Base-by-base conservation (phyloP, 2,797 vertebrate genomes). In the Anguilla anguilla region DNA sequence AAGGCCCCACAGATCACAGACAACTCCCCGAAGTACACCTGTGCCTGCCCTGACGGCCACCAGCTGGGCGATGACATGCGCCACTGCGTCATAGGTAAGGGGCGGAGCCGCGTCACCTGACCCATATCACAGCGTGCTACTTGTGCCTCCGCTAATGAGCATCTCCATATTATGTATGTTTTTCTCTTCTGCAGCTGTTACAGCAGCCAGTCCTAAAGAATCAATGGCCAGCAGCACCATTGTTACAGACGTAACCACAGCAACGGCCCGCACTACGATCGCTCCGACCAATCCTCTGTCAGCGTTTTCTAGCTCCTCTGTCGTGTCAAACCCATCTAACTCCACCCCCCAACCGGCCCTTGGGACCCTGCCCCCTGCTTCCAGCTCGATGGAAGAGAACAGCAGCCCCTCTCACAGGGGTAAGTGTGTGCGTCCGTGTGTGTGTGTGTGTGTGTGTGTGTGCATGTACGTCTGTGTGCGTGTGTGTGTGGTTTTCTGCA, bases 21-120 rank as follows among this genome's bases (percentile, higher is more conserved):
- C 87, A 97, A 98, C 88, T 99, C 99, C 0, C 98, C 98, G 86
- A 98, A 98, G 92, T 99, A 98, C 91, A 99, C 98, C 0, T 99
- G 99, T 87, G 97, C 97, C 92, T 99, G 98, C 93, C 98, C 98
- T 3, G 97, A 99, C 39, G 96, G 97, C 1, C 97, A 97, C 95
- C 97, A 97, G 94, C 95, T 98, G 94, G 98, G 97, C 35, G 97
- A 96, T 0, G 98, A 99, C 90, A 98, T 97, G 97, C 97, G 98
- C 85, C 96, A 95, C 86, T 99, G 99, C 89, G 96, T 97, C 84
- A 97, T 95, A 95, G 97, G 98, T 99, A 94, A 96, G 91, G 35
- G 15, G 15, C 39, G 91, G 28, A n/a, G 19, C 84, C 13, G n/a
- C 25, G 4, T 79, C 74, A 5, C 17, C 17, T 43, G 74, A 79